Evolutionary conservation across 2,113 vertebrate species (phyloP).

Genomic region (Orcinus orca): DNA sequence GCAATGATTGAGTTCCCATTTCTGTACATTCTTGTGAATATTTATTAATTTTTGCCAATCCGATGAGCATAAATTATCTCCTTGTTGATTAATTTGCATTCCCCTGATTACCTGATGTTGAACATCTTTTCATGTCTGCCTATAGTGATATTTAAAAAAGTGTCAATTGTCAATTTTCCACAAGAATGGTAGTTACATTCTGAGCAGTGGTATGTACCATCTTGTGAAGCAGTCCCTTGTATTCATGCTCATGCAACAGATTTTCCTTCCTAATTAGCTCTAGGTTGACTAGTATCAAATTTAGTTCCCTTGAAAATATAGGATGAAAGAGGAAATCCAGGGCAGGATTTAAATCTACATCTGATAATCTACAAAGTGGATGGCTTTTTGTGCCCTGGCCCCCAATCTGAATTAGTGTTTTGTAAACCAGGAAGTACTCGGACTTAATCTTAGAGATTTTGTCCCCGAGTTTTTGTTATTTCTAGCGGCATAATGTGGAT

Average conservation of each 20-base stretch:
- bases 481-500: background rate
- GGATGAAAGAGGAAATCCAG: background rate
- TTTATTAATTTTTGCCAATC: background rate
- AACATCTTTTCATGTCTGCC: background rate
- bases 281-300: background rate
- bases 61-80: background rate
- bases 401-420: background rate
- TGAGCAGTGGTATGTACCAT: background rate
- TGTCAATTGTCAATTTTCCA: background rate
- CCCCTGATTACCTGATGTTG: background rate
- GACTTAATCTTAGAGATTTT: background rate
- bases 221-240: background rate
- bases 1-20: background rate
- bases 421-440: background rate
- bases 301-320: background rate
- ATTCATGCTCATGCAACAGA: background rate
- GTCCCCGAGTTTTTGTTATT: background rate
- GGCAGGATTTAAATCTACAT: background rate
- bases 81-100: background rate
- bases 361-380: background rate
- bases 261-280: slow-evolving; percentile 21
- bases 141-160: background rate
- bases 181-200: background rate
- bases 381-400: background rate
- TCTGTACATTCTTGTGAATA: background rate